Evolutionary conservation across 2,888 invertebrate species (phyloP), one percentile per base, ranked within the genome.

Genomic region (Parapristionchus giblindavisi): DNA sequence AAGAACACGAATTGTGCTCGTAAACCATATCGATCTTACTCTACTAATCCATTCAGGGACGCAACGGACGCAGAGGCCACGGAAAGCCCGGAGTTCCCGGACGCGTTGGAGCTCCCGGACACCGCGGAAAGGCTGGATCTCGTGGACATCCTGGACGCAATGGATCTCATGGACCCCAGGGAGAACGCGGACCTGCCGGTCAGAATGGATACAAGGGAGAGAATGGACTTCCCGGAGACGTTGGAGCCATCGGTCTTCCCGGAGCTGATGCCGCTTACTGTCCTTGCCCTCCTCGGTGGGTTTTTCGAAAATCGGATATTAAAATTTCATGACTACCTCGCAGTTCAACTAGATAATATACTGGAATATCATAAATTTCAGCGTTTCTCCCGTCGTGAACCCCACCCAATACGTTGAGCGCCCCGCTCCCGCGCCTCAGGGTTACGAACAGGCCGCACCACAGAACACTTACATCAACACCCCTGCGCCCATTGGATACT

Each of bases 231-330:
- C 75, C 76, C 40, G 81, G 81, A 77, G 77, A 76, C 32, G 74
- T 76, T 34, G 81, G 81, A 76, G 63, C 40, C 40, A 79, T 77
- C 17, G 81, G 81, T 76, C 68, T 68, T 32, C 68, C 68, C 36
- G 68, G 68, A 68, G 65, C 78, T 34, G 81, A 81, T 70, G 81
- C 79, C 29, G 77, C 77, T 56, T 81, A 81, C 71, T 81, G 81
- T 61, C 77, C 77, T 52, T 80, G 68, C 60, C 77, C 77, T 21
- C 75, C 68, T 68, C 51, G 68, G 52, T 68, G 21, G n/a, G 34
- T 32, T 5, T n/a, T 52, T 52, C 52, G n/a, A n/a, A n/a, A n/a
- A n/a, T n/a, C n/a, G n/a, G n/a, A n/a, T n/a, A n/a, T n/a, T n/a
- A n/a, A n/a, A n/a, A n/a, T n/a, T n/a, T n/a, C n/a, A n/a, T n/a